Evolutionary conservation across 53 echinoderm and acorn worm species (phyloP).

Genomic region (Patiria pectinifera): DNA sequence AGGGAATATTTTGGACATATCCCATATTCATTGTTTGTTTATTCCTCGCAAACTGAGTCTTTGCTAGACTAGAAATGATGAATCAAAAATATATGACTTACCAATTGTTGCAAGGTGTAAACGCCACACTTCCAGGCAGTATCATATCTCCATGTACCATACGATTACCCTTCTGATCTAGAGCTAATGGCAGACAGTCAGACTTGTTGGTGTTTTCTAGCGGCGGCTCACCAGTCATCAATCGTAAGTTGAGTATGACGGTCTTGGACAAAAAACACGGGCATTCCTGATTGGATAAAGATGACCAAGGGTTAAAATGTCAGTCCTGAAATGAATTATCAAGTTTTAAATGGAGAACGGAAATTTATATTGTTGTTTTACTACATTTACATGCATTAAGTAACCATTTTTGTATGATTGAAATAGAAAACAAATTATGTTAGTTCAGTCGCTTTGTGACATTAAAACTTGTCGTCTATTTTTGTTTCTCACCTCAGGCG

Average conservation of each 20-base stretch:
- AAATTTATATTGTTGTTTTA: too few relatives aligned
- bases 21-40: background rate
- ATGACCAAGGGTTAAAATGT: background rate
- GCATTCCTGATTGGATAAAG: conserved; percentile 1
- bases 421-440: background rate
- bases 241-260: background rate
- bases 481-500: background rate
- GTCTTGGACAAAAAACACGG: background rate
- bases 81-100: background rate
- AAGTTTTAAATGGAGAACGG: background rate
- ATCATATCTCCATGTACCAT: conserved; percentile 11
- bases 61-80: background rate
- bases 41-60: background rate
- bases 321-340: background rate
- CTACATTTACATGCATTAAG: too few relatives aligned
- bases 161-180: background rate
- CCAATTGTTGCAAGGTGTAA: conserved; percentile 14
- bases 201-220: background rate
- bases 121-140: background rate
- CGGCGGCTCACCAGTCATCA: background rate
- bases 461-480: background rate
- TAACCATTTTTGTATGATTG: too few relatives aligned
- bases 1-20: background rate
- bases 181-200: background rate
- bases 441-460: too few relatives aligned